Percentiles rank a stretch among this genome's conserved stretches.
Evolutionary conservation across 2,888 invertebrate species (phyloP).

Genomic region (Labia minor): DNA sequence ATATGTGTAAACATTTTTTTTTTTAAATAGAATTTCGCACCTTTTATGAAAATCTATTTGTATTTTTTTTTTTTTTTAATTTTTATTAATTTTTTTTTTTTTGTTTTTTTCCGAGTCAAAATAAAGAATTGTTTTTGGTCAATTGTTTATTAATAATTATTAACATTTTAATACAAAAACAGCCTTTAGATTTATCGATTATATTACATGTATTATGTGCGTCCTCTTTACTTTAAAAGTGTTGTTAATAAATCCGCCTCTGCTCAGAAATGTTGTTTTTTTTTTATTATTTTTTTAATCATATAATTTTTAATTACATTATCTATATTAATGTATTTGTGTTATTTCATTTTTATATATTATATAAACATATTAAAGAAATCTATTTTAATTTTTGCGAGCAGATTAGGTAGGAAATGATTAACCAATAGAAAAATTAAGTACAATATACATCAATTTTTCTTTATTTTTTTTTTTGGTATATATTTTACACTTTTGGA

Average conservation of each 20-base stretch:
- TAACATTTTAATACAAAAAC: background rate
- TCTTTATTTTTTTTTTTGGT: background rate
- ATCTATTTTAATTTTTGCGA: background rate
- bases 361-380: background rate
- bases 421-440: background rate
- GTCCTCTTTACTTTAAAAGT: background rate
- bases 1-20: background rate
- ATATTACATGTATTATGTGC: background rate
- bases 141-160: background rate
- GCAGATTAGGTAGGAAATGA: background rate
- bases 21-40: background rate
- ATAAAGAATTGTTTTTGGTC: conserved; percentile 3
- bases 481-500: background rate
- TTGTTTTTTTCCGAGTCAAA: background rate
- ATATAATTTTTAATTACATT: background rate
- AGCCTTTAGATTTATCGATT: background rate
- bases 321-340: background rate
- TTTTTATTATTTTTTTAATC: background rate
- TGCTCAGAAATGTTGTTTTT: background rate
- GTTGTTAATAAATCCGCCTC: conserved; percentile 3
- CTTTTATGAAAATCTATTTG: background rate
- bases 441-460: background rate
- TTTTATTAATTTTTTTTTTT: too few species aligned
- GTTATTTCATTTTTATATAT: background rate
- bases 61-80: too few species aligned